Base-by-base conservation (phyloP, 2,888 invertebrate species). In the Morinoia aosen region DNA sequence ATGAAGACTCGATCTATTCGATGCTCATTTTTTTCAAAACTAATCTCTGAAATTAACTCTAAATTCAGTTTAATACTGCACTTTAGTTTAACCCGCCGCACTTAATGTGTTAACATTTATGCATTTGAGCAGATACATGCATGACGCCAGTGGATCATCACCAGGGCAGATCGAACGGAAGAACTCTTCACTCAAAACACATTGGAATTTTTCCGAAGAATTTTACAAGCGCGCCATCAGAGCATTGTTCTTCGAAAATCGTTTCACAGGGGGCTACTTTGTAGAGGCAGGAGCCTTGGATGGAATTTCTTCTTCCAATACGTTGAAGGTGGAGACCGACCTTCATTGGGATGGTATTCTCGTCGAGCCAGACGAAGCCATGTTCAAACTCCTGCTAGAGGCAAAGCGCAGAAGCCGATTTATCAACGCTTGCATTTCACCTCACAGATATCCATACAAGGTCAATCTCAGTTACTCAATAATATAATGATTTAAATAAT, bases 221-320 rank as follows among this genome's bases (percentile, higher is more conserved):
- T 90, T 90, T 8, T 90, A 90, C 90, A 48, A 90, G 0, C 39
- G 90, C 2, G 90, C 19, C 16, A 48, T 90, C 48, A 90, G 12
- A 40, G 90, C n/a, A 40, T 90, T 90, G 39, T 90, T 90, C 90
- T 5, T 90, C 12, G 12, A 19, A 11, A 90, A 90, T 39, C 39
- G 19, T 16, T 2, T 90, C 14, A 40, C 90, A 48, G 33, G 90
- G 16, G 90, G 48, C n/a, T 90, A 90, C 48, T 90, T 90, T 90
- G 48, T 90, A 5, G 90, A 90, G 90, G 90, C 90, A 48, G 90
- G 90, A 40, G 90, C 90, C 19, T 90, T 90, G 90, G 90, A 90
- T 48, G 90, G 90, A 0, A 19, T 90, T 39, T 40, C 8, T 19
- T 11, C 90, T 12, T 90, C 90, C 40, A 90, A 90, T 39, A 90